Base-by-base conservation (phyloP, 2,888 invertebrate species). In the Hartigia nigra region DNA sequence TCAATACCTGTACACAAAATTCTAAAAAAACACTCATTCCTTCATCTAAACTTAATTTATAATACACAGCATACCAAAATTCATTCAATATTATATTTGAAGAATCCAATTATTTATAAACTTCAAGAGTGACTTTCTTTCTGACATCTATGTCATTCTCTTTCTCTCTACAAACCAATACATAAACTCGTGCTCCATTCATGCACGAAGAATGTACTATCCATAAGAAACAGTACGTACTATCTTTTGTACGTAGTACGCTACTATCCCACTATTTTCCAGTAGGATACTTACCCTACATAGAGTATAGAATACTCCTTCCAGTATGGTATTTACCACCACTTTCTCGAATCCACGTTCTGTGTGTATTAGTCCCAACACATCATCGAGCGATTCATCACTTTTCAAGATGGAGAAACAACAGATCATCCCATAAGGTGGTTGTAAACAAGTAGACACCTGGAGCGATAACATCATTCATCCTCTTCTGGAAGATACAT, bases 371-470 rank as follows among this genome's bases (percentile, higher is more conserved):
- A 74, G 72, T 35, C 39, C 75, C 78, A 31, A 69, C 74, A 72
- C 35, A 55, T 14, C 74, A 77, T 72, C 37, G 70, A 31, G n/a
- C 36, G 32, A 32, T n/a, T 31, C 76, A 76, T 55, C 76, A 31
- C 70, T 77, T 79, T 87, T 84, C 86, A 89, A 89, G 87, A 89
- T 89, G 89, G 89, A 83, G 85, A 84, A 84, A 86, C 84, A 84
- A 84, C 84, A 80, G 78, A 84, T 78, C 80, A 79, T 83, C 78
- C 83, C 83, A 84, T 85, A 87, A 86, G 84, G 87, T 83, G 81
- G 81, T 84, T 84, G 86, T 89, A 87, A 89, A 88, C 83, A 88
- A 85, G 72, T 75, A 78, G 76, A 23, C 72, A 55, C 37, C 72
- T 31, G 32, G 72, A 55, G 55, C 23, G 32, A 72, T 72, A 76